Conservation (phyloP, 1,140 invertebrate species). For the Meloidogyne floridensis region DNA sequence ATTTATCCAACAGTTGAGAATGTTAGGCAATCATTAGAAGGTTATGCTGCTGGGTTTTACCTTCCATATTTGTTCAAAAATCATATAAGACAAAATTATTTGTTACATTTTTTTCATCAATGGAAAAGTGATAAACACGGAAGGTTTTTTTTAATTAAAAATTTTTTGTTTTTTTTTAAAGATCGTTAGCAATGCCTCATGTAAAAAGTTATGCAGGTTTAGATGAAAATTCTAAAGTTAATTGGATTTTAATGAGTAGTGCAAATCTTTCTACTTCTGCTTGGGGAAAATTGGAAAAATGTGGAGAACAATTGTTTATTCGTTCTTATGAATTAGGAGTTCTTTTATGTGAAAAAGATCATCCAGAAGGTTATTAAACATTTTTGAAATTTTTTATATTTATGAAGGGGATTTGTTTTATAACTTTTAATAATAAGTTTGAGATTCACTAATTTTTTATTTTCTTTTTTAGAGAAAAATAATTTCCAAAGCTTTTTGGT, state of each 20-base stretch:
- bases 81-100: constrained; percentile 29
- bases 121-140: constrained; percentile 39
- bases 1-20: constrained; percentile 39
- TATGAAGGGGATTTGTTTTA: background rate
- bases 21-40: constrained; percentile 36
- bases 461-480: background rate
- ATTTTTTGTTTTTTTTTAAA: constrained; percentile 3
- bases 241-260: constrained; percentile 36
- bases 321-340: constrained; percentile 38
- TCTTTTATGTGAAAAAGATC: constrained; percentile 33
- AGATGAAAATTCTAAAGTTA: constrained; percentile 21
- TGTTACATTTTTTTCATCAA: constrained; percentile 38
- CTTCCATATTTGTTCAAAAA: constrained; percentile 28
- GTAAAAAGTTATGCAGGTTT: constrained; percentile 36
- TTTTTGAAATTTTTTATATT: background rate
- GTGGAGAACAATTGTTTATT: constrained; percentile 27
- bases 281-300: constrained; percentile 40
- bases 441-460: constrained; percentile 10
- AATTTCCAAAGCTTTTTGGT: too few relatives aligned
- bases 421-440: background rate
- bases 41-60: constrained; percentile 36
- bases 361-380: constrained; percentile 4
- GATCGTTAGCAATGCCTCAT: constrained; percentile 34
- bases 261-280: constrained; percentile 39
- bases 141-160: constrained; percentile 18